phyloP scores from a whole-genome alignment of 2,113 vertebrate species.

The Eulemur macaco region DNA sequence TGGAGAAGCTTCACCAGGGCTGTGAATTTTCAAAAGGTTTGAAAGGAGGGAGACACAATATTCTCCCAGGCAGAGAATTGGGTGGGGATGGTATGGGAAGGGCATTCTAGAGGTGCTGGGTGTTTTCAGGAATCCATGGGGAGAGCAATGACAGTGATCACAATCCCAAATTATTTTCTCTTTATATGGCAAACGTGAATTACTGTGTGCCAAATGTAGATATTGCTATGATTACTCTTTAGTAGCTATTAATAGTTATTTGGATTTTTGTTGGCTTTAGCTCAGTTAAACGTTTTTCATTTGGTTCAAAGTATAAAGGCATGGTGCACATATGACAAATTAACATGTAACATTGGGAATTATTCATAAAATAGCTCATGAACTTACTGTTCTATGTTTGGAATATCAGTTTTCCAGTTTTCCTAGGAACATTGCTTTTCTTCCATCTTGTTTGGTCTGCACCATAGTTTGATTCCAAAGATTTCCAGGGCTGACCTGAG shows the following conservation, averaged over 20 bases:
- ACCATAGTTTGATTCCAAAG: neutral
- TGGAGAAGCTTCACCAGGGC: neutral
- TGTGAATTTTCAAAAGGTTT: neutral
- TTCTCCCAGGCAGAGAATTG: neutral
- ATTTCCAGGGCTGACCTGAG: neutral
- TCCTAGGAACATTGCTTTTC: neutral
- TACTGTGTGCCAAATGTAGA: neutral
- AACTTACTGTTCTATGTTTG: fast-evolving
- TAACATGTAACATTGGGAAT: neutral
- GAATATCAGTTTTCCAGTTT: neutral
- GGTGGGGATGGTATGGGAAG: neutral
- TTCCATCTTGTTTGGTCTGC: neutral
- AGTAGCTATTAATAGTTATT: neutral
- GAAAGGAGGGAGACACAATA: neutral
- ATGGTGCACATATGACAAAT: neutral
- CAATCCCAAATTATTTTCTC: neutral
- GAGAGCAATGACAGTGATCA: neutral
- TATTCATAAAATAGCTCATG: neutral
- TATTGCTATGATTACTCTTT: neutral
- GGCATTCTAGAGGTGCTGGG: neutral
- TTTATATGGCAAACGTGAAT: neutral
- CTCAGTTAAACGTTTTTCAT: neutral
- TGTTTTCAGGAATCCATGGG: neutral
- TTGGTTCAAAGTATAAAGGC: neutral
- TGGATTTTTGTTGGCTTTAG: neutral